Percentiles rank a stretch among this genome's conserved stretches.
Conservation (phyloP, 2,888 invertebrate species). For the Drosophila nr. medialis region DNA sequence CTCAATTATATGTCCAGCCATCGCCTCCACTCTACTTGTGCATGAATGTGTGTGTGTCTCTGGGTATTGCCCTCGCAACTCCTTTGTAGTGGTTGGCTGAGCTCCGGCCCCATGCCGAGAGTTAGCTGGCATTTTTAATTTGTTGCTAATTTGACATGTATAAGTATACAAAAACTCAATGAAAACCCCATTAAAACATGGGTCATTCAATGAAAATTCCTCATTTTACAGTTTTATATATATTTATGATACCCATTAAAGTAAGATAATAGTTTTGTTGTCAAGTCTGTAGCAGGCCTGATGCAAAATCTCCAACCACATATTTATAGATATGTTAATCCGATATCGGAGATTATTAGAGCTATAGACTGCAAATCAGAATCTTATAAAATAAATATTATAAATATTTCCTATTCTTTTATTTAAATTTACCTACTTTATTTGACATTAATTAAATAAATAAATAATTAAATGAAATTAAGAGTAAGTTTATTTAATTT, state of each 20-base stretch:
- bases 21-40: conserved; percentile 3
- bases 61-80: conserved; percentile 62
- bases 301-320: not conserved
- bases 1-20: conserved; percentile 63
- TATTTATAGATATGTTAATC: not conserved
- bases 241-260: not conserved
- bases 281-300: no score
- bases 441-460: not conserved
- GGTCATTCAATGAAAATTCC: conserved; percentile 34
- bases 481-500: not conserved
- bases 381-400: not conserved
- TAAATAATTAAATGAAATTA: not conserved
- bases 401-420: not conserved
- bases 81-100: conserved; percentile 28
- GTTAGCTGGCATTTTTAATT: conserved; percentile 69
- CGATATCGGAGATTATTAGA: not conserved
- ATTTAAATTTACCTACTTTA: not conserved
- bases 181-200: conserved; percentile 37
- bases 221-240: conserved; percentile 1
- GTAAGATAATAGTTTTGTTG: no score
- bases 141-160: conserved; percentile 73
- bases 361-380: not conserved
- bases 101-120: conserved; percentile 22
- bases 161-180: conserved; percentile 43
- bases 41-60: conserved; percentile 7